phyloP scores from a whole-genome alignment of 2,888 invertebrate species.

The Ophion costatus region DNA sequence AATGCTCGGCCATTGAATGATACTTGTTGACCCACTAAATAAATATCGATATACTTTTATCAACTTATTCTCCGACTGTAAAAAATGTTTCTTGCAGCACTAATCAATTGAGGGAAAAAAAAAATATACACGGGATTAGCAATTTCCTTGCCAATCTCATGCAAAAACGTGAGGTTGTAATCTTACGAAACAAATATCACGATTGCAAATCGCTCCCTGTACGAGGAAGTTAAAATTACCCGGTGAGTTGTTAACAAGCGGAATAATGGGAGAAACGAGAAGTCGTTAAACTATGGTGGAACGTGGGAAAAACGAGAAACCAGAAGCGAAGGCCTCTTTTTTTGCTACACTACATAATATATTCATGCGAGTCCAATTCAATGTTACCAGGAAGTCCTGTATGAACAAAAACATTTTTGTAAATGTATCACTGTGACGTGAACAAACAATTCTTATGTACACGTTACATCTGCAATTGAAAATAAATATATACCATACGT shows the following conservation, averaged over 20 bases:
- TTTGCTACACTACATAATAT: not conserved
- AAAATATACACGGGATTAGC: not conserved
- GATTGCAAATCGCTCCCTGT: constrained; percentile 26
- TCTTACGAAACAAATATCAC: constrained; percentile 47
- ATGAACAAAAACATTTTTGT: constrained; percentile 15
- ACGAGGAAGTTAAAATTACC: constrained; percentile 39
- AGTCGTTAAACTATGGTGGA: constrained; percentile 50
- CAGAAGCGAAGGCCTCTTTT: constrained; percentile 52
- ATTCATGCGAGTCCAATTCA: constrained; percentile 27
- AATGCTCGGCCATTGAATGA: not conserved
- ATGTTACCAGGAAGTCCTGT: constrained; percentile 51
- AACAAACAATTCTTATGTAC: not conserved
- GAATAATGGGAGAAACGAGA: constrained; percentile 48
- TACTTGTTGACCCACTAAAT: not conserved
- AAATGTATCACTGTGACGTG: not conserved
- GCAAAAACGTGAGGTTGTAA: not conserved
- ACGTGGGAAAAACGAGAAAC: constrained; percentile 40
- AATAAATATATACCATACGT: no score
- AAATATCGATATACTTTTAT: not conserved
- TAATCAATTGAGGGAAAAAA: not conserved
- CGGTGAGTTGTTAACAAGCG: constrained; percentile 11
- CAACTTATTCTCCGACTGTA: not conserved
- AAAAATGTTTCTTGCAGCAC: not conserved
- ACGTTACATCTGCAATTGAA: no score
- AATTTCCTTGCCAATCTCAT: not conserved